Evolutionary conservation across 2,888 invertebrate species (phyloP).

Genomic region (Chydorus sphaericus): DNA sequence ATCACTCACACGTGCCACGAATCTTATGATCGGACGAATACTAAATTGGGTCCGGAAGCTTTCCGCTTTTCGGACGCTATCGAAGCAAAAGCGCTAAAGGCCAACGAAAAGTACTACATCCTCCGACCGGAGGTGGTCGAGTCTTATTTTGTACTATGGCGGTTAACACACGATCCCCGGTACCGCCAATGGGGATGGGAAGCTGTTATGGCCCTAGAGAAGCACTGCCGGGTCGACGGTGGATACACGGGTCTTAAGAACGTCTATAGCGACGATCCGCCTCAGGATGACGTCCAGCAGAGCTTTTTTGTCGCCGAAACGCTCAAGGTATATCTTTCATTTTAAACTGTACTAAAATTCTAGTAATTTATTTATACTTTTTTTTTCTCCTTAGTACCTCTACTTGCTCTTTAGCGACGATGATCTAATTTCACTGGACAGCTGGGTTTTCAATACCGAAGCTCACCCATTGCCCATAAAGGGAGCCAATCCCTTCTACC

Average conservation of each 20-base stretch:
- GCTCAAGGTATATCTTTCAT: conserved; percentile 60
- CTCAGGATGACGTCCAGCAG: conserved; percentile 96
- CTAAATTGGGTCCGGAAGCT: conserved; percentile 52
- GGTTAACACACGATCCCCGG: conserved; percentile 86
- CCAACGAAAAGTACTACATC: conserved; percentile 89
- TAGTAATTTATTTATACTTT: neutral
- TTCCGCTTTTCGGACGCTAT: conserved; percentile 61
- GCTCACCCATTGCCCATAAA: conserved; percentile 91
- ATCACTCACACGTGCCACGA: conserved; percentile 94
- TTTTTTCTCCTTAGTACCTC: conserved; percentile 52
- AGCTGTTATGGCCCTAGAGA: conserved; percentile 82
- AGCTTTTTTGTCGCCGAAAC: conserved; percentile 98
- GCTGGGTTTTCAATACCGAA: conserved; percentile 99
- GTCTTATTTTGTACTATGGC: conserved; percentile 93
- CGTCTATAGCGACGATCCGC: conserved; percentile 66
- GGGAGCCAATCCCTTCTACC: conserved; percentile 41
- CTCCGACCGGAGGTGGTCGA: conserved; percentile 92
- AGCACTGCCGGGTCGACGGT: conserved; percentile 75
- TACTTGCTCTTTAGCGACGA: conserved; percentile 88
- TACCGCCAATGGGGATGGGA: conserved; percentile 99
- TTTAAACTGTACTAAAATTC: neutral
- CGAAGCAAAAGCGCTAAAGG: conserved; percentile 85
- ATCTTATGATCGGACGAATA: conserved; percentile 76
- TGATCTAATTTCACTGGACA: conserved; percentile 70
- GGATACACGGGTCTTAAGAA: conserved; percentile 91